phyloP scores from a whole-genome alignment of 2,888 invertebrate species.

The Rhaphigaster nebulosa region DNA sequence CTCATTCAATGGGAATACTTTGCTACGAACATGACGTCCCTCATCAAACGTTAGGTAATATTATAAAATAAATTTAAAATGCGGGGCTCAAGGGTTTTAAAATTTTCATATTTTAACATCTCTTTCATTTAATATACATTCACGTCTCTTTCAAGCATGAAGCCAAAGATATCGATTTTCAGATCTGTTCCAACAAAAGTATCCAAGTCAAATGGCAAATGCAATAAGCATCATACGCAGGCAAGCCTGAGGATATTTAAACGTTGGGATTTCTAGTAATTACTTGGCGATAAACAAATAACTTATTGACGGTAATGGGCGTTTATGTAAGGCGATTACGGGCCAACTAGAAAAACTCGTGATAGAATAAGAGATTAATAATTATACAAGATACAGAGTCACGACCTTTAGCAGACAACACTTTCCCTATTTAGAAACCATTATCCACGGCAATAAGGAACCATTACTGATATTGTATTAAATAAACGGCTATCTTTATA shows the following conservation, averaged over 20 bases:
- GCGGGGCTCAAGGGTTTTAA: too few relatives aligned
- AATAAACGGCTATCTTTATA: constrained; percentile 17
- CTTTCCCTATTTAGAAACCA: constrained; percentile 41
- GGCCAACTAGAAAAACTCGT: constrained; percentile 30
- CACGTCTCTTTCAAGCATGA: too few relatives aligned
- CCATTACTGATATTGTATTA: constrained; percentile 32
- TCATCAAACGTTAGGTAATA: too few relatives aligned
- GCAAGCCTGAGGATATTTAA: neutral
- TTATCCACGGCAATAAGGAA: constrained; percentile 47
- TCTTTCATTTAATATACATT: too few relatives aligned
- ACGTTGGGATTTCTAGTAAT: neutral
- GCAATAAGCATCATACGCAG: neutral
- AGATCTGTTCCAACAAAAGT: neutral
- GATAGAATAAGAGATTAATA: constrained; percentile 49
- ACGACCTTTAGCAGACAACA: constrained; percentile 2
- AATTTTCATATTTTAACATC: too few relatives aligned
- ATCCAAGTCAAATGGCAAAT: neutral
- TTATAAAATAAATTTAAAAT: too few relatives aligned
- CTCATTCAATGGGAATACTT: too few relatives aligned
- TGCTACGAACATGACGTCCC: too few relatives aligned
- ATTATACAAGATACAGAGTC: constrained; percentile 7
- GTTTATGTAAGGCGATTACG: constrained; percentile 21
- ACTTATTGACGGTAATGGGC: neutral
- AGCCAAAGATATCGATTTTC: too few relatives aligned
- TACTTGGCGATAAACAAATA: neutral